These are phyloP conservation scores for Aphyosemion australe DNA, from an alignment of 2,113 vertebrate species.

Conservation along the genomic window DNA sequence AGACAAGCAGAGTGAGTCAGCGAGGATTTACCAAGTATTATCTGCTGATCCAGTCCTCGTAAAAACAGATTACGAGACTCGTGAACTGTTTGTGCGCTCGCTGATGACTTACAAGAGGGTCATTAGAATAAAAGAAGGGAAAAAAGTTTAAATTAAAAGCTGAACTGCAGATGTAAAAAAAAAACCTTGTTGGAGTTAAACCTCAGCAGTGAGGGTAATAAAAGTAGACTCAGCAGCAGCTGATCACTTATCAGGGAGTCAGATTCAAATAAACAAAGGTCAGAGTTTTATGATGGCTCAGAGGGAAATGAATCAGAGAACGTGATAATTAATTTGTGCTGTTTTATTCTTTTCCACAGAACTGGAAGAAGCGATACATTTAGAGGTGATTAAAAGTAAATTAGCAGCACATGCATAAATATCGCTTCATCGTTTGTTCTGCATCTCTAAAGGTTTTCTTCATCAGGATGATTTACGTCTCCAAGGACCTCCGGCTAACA, in stretches of 20 bases:
- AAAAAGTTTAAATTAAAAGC: constrained; percentile 45
- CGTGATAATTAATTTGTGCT: constrained; percentile 38
- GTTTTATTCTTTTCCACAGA: constrained; percentile 26
- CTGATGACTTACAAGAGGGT: constrained; percentile 48
- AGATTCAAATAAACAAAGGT: constrained; percentile 29
- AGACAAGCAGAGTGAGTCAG: constrained; percentile 52
- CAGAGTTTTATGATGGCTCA: constrained; percentile 17
- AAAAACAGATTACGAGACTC: constrained; percentile 54
- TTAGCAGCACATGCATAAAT: constrained; percentile 37
- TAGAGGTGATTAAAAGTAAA: constrained; percentile 48
- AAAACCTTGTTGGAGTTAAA: constrained; percentile 22
- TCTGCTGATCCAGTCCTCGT: constrained; percentile 52
- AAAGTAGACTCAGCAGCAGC: constrained; percentile 23
- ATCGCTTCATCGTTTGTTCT: constrained; percentile 25
- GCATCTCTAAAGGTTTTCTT: constrained; percentile 47
- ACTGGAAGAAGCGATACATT: constrained; percentile 8
- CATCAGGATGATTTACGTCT: constrained; percentile 25
- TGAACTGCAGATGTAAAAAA: constrained; percentile 41
- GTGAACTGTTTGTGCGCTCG: constrained; percentile 53
- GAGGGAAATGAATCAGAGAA: constrained; percentile 25
- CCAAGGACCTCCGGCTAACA: constrained; percentile 15
- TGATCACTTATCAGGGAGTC: constrained; percentile 3
- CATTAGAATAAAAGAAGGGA: constrained; percentile 44
- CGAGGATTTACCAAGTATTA: constrained; percentile 58
- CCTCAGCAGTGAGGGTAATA: constrained; percentile 20